Conservation (phyloP, 2,113 vertebrate species). For the Solenodon paradoxus region DNA sequence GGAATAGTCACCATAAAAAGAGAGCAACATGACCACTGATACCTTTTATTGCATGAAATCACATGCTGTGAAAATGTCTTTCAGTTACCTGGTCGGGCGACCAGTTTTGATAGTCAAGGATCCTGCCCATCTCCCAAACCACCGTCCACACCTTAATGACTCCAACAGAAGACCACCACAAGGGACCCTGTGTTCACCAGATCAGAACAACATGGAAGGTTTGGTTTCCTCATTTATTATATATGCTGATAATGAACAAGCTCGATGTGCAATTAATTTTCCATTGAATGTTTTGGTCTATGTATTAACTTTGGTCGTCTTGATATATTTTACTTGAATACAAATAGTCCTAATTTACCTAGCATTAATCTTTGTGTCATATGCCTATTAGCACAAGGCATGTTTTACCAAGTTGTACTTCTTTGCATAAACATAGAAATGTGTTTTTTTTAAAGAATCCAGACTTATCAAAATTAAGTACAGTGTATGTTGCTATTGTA, state of each 20-base stretch:
- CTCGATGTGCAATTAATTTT: constrained; percentile 67
- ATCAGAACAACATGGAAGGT: constrained; percentile 62
- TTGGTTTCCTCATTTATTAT: constrained; percentile 68
- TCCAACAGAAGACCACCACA: constrained; percentile 14
- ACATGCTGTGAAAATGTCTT: constrained; percentile 75
- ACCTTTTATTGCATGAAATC: background rate
- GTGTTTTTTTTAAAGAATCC: no score
- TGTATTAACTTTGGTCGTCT: constrained; percentile 62
- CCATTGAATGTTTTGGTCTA: constrained; percentile 45
- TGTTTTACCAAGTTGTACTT: constrained; percentile 52
- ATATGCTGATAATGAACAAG: constrained; percentile 65
- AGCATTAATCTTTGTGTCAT: constrained; percentile 39
- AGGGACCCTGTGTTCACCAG: constrained; percentile 7
- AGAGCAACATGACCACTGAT: background rate
- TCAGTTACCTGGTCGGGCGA: constrained; percentile 94
- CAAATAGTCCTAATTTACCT: constrained; percentile 37
- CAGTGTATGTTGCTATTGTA: constrained; percentile 44
- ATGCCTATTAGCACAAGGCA: constrained; percentile 28
- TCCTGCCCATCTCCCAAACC: constrained; percentile 97
- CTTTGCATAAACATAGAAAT: no score
- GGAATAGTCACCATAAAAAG: background rate
- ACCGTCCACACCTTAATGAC: constrained; percentile 86
- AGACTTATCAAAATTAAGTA: constrained; percentile 45
- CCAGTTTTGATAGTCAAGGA: constrained; percentile 98
- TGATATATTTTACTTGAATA: constrained; percentile 64